Base-by-base conservation (phyloP, 2,888 invertebrate genomes). In the Pterobdella sp. region DNA sequence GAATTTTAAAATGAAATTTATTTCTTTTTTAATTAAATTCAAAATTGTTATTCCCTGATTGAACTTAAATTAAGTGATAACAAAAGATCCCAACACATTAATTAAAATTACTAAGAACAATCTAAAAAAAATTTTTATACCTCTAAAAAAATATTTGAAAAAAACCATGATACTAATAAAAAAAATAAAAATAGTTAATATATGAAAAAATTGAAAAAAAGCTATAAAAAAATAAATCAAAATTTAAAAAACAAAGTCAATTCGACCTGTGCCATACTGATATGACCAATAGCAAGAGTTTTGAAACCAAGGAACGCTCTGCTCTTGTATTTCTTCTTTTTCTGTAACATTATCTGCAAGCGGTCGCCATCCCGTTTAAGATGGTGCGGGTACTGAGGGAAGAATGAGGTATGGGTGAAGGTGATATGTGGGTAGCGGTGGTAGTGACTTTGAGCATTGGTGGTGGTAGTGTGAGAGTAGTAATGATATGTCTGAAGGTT, bases 311-410 rank as follows among this genome's bases (percentile, higher is more conserved):
- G 81, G 84, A 98, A 95, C 42, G 97, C 94, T 80, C 97, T 89
- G 84, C 96, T 97, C 86, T 98, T 98, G 86, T 98, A 98, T 81
- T 94, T 90, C 85, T 98, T 97, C 78, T 96, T 88, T 78, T 98
- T 87, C 84, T 98, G 98, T 78, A 98, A 87, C 87, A 97, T 89
- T 78, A 98, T 90, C 81, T 96, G 91, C 79, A 99, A 87, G 82
- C 92, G 91, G 87, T 98, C 98, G 73, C 93, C 93, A 84, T 96
- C 95, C 78, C 96, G 87, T 85, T 98, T 98, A 78, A 99, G 88
- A 83, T 95, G 97, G 86, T 98, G 98, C 73, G 97, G 96, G 87
- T 99, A 98, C 87, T 88, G 84, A 64, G 83, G 75, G 29, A 74
- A 29, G 35, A n/a, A 34, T 10, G 31, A 71, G 22, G 60, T 1